Percentiles rank a stretch among this genome's conserved stretches.
Conservation (phyloP, 2,113 vertebrate species). For the Ceyx cyanopectus region DNA sequence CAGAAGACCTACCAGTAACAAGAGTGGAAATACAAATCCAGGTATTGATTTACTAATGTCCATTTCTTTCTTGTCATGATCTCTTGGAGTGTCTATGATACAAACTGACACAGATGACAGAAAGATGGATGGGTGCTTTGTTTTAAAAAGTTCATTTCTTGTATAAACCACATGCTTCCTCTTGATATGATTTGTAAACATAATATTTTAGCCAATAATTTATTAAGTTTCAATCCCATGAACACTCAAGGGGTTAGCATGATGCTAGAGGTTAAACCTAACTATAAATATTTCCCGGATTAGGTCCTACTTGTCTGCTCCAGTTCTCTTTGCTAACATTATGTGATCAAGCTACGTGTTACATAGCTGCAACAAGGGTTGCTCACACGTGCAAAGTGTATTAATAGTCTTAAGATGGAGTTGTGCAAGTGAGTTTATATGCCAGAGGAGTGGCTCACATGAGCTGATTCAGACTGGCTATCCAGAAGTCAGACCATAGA, state of each 20-base stretch:
- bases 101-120: background rate
- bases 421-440: background rate
- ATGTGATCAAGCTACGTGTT: background rate
- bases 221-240: background rate
- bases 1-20: background rate
- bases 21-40: background rate
- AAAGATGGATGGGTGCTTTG: background rate
- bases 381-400: background rate
- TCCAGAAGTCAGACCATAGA: background rate
- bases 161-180: background rate
- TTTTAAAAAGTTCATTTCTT: background rate
- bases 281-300: conserved; percentile 28
- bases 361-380: background rate
- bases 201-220: conserved; percentile 7
- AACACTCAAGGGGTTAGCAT: background rate
- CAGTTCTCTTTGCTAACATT: background rate
- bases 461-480: background rate
- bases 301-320: background rate
- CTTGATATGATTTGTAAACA: conserved; percentile 25
- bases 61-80: background rate
- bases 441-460: background rate
- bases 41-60: background rate
- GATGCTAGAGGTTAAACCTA: conserved; percentile 21
- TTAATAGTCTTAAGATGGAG: background rate
- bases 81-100: background rate